A percentile compares a stretch with the other conserved stretches of the same genome.
Evolutionary conservation across 2,797 vertebrate species (phyloP).

Genomic region (Manis javanica): DNA sequence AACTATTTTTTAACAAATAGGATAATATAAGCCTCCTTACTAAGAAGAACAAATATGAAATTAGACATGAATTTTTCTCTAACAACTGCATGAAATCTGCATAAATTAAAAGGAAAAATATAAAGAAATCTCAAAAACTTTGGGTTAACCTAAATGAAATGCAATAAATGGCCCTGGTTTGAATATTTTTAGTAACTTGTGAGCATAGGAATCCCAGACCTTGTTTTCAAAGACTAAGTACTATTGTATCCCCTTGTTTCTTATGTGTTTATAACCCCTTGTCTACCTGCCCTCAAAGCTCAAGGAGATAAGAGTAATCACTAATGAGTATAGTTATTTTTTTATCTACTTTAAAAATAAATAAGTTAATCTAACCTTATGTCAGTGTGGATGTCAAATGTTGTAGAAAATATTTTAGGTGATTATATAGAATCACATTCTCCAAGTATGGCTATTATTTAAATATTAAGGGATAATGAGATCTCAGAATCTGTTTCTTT

Average conservation of each 20-base stretch:
- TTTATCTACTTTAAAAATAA: not conserved
- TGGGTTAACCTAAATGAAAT: not conserved
- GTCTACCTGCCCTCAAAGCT: not conserved
- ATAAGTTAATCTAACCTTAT: conserved; percentile 9
- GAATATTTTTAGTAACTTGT: not conserved
- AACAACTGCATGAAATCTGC: not conserved
- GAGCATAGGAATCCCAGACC: not conserved
- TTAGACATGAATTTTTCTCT: not conserved
- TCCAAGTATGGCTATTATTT: not conserved
- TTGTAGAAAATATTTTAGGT: not conserved
- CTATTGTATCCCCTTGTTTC: not conserved
- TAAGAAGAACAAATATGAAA: conserved; percentile 10
- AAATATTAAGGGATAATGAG: not conserved
- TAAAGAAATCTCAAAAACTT: not conserved
- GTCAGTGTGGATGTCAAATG: not conserved
- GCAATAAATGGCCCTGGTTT: not conserved
- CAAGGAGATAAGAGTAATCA: not conserved
- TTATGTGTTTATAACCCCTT: not conserved
- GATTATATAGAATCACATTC: not conserved
- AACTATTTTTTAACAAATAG: not conserved
- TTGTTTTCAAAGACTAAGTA: not conserved
- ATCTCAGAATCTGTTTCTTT: not conserved
- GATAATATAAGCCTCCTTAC: not conserved
- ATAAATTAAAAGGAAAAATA: not conserved
- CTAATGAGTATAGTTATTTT: not conserved